A percentile compares a stretch with the other conserved stretches of the same genome.
Conservation (phyloP, 2,888 invertebrate genomes). For the Scrobipalpa atriplicella region DNA sequence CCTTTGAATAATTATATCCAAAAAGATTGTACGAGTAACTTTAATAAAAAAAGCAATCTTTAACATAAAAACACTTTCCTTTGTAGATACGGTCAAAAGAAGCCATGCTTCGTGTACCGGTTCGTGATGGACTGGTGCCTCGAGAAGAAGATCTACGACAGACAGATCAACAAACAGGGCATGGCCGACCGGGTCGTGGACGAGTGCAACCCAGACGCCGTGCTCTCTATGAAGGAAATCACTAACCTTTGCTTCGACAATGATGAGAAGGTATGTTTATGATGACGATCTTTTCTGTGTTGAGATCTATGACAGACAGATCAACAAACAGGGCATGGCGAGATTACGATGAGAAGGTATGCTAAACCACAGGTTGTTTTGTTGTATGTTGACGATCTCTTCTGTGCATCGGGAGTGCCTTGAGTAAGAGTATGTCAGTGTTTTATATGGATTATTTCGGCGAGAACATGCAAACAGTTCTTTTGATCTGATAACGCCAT, state of each 20-base stretch:
- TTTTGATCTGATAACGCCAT: too few relatives aligned
- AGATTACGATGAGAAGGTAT: too few relatives aligned
- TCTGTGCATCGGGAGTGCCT: too few relatives aligned
- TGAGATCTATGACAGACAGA: neutral
- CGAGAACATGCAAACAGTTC: too few relatives aligned
- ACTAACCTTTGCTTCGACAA: conserved; percentile 95
- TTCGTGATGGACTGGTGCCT: conserved; percentile 98
- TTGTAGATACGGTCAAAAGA: conserved; percentile 94
- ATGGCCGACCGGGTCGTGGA: conserved; percentile 99
- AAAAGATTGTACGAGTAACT: too few relatives aligned
- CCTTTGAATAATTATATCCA: too few relatives aligned
- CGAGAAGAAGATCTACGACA: conserved; percentile 98
- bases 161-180: conserved; percentile 99
- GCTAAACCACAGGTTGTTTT: too few relatives aligned
- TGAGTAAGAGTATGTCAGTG: too few relatives aligned
- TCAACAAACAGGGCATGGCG: neutral
- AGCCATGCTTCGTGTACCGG: conserved; percentile 97
- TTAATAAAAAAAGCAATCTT: too few relatives aligned
- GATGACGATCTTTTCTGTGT: too few relatives aligned
- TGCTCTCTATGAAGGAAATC: conserved; percentile 93
- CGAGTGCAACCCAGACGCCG: conserved; percentile 98
- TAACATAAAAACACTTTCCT: neutral
- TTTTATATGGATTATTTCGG: too few relatives aligned
- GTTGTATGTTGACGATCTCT: neutral
- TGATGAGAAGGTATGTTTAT: conserved; percentile 83